Evolutionary conservation across 35 echinoderm and acorn worm species (phyloP).

Genomic region (Lytechinus variegatus): DNA sequence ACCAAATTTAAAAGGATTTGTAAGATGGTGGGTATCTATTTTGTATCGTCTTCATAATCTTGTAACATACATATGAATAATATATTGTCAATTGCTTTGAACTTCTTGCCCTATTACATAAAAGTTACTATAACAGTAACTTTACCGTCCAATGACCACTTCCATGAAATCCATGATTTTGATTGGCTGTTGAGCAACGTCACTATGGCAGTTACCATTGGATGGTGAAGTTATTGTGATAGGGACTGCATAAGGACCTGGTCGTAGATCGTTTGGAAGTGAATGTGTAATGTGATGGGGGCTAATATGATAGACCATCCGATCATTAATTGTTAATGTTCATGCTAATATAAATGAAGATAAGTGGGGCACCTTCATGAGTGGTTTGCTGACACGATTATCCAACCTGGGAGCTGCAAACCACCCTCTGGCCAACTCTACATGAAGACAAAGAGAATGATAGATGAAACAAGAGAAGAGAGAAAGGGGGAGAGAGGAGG

Average conservation of each 20-base stretch:
- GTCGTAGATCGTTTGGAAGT: background rate
- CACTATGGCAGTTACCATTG: too few relatives aligned
- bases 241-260: background rate
- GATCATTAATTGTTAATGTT: background rate
- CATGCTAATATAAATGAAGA: background rate
- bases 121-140: too few relatives aligned
- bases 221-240: too few relatives aligned
- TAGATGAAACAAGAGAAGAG: background rate
- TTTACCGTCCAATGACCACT: too few relatives aligned
- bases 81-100: too few relatives aligned
- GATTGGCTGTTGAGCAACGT: too few relatives aligned
- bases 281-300: background rate
- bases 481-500: too few relatives aligned
- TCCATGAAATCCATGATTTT: too few relatives aligned
- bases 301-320: too few relatives aligned
- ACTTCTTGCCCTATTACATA: too few relatives aligned
- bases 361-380: conserved; percentile 41
- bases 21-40: background rate
- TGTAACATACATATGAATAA: too few relatives aligned
- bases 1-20: background rate
- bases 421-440: conserved; percentile 51
- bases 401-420: conserved; percentile 36
- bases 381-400: conserved; percentile 41
- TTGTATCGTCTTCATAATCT: too few relatives aligned
- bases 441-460: background rate